Evolutionary conservation across 2,113 vertebrate species (phyloP), one percentile per base, ranked within the genome.

Genomic region (Delphinapterus leucas): DNA sequence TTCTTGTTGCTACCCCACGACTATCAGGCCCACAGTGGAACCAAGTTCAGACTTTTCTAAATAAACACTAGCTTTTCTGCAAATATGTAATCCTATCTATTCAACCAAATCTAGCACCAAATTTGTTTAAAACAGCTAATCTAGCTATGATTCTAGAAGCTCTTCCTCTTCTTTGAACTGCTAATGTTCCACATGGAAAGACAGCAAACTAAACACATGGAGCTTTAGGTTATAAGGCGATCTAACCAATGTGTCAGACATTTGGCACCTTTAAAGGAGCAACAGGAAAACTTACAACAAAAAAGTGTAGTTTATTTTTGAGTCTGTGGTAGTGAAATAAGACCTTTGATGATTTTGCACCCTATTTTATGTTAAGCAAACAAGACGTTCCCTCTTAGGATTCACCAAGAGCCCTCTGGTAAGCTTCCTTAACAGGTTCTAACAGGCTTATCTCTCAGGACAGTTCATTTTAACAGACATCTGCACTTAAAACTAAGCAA

Each of bases 51-150:
- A 12, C 38, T 82, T 85, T 36, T 21, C 33, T 41, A 80, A 65
- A 77, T 68, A 83, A 81, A 97, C 94, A 88, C 79, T 18, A 88
- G 18, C 60, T 90, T 82, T 92, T 33, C 74, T 84, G 23, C 31
- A 90, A 85, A 76, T 53, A 93, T 1, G 2, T 10, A 83, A 26
- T 60, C 26, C 44, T 49, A 49, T 18, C 47, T 55, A 60, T 49
- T 88, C 79, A 95, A 85, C 6, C 38, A 97, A 58, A 63, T 12
- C 31, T 36, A 38, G 61, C 26, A 86, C 11, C 28, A 82, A 76
- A 77, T 71, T 58, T 88, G 80, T 28, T 70, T 70, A 71, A 77
- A 93, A 88, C 18, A 83, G 41, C 5, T 68, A 38, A 53, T n/a
- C 36, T 88, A 92, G 63, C 55, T 36, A 33, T 17, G 18, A 80